phyloP scores from a whole-genome alignment of 2,113 vertebrate species.

The Rhinoderma darwinii region DNA sequence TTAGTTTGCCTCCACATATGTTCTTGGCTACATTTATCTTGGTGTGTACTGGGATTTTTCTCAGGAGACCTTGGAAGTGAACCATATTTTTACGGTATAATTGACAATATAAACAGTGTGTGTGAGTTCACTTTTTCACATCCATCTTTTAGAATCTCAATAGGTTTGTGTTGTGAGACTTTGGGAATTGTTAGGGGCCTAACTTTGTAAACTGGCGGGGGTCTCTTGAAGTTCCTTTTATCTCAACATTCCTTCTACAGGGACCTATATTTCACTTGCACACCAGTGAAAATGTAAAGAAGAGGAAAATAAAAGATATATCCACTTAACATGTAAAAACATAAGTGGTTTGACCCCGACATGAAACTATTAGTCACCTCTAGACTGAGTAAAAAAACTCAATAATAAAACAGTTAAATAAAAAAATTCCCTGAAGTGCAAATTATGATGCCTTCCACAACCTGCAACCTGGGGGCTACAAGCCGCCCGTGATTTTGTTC shows the following conservation, averaged over 20 bases:
- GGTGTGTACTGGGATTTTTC: neutral
- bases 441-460: neutral
- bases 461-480: no score
- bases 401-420: neutral
- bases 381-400: neutral
- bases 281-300: neutral
- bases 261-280: neutral
- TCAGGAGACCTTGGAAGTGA: neutral
- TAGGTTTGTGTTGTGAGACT: neutral
- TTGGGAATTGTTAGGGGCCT: conserved; percentile 4
- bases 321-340: neutral
- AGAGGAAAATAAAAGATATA: neutral
- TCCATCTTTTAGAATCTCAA: neutral
- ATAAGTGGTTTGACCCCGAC: neutral
- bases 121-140: neutral
- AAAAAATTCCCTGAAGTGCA: neutral
- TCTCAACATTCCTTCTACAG: conserved; percentile 6
- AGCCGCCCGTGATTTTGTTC: no score
- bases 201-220: conserved; percentile 1
- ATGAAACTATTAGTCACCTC: neutral
- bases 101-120: neutral
- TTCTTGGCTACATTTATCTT: neutral
- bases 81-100: neutral
- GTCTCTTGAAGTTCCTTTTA: conserved; percentile 22
- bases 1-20: neutral